Conservation (phyloP, 2,113 vertebrate species). For the Crotalus helleri region DNA sequence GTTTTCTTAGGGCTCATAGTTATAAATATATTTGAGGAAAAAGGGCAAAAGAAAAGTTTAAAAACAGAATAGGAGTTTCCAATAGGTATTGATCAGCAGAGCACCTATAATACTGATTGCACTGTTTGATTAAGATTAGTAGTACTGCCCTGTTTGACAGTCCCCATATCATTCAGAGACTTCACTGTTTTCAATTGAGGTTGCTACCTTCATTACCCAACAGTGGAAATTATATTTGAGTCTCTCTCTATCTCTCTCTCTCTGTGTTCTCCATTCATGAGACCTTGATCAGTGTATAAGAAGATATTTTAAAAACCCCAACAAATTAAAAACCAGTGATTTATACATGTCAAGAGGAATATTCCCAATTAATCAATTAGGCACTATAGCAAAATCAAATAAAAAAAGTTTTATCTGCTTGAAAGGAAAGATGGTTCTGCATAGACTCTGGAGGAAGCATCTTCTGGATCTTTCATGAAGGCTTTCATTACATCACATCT, state of each 20-base stretch:
- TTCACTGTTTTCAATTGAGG: neutral
- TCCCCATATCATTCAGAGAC: neutral
- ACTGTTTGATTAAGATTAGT: neutral
- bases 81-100: neutral
- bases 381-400: neutral
- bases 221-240: neutral
- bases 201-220: neutral
- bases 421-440: neutral
- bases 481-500: neutral
- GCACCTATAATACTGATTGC: neutral
- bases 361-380: neutral
- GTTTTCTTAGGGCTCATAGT: neutral
- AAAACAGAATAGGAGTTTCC: neutral
- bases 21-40: neutral
- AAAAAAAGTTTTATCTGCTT: neutral
- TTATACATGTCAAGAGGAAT: neutral
- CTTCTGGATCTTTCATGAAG: neutral
- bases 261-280: neutral
- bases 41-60: neutral
- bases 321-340: neutral
- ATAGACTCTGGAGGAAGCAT: neutral
- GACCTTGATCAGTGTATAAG: neutral
- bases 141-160: neutral
- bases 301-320: neutral
- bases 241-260: no score